Evolutionary conservation across 2,797 vertebrate species (phyloP), one percentile per base, ranked within the genome.

Genomic region (Epinephelus malabaricus): DNA sequence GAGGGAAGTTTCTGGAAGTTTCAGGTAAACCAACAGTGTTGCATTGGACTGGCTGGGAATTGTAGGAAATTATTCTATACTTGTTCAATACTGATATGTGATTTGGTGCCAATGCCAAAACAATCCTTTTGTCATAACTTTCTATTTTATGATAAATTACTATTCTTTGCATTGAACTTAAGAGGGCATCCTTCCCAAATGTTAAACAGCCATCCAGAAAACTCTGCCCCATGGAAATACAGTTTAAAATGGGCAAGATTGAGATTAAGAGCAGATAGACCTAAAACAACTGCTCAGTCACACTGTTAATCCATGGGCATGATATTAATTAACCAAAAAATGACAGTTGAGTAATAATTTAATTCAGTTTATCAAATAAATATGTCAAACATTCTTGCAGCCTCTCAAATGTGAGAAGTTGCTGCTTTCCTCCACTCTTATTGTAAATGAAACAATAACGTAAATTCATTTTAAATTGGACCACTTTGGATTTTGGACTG

Each of bases 1-100:
- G n/a, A 27, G 38, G 45, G 13, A 68, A 59, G 59, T 58, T 79
- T 74, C 30, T 72, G 17, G 25, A 47, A 11, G 47, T 23, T 30
- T n/a, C 4, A 49, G 55, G 51, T 67, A 50, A 69, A 64, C 7
- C 38, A 50, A 2, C 12, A 38, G 43, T 62, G 40, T 30, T 45
- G 14, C 13, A 5, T 2, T 15, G 18, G 3, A 30, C 0, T 12
- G 5, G 5, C 18, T 40, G 14, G 8, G n/a, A 49, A 49, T 38
- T 30, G 13, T 60, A 18, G 59, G 11, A 17, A n/a, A 54, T 50
- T 8, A 55, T 40, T n/a, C 1, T 1, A 58, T 38, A 21, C 11
- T 66, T 45, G 23, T 65, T 60, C 13, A 27, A 40, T 40, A 40
- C 2, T 34, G 6, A 27, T 55, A 15, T 7, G 4, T 18, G 10